These are phyloP conservation scores for Gasteruption jaculator DNA, from an alignment of 2,888 invertebrate species.

Conservation along the genomic window DNA sequence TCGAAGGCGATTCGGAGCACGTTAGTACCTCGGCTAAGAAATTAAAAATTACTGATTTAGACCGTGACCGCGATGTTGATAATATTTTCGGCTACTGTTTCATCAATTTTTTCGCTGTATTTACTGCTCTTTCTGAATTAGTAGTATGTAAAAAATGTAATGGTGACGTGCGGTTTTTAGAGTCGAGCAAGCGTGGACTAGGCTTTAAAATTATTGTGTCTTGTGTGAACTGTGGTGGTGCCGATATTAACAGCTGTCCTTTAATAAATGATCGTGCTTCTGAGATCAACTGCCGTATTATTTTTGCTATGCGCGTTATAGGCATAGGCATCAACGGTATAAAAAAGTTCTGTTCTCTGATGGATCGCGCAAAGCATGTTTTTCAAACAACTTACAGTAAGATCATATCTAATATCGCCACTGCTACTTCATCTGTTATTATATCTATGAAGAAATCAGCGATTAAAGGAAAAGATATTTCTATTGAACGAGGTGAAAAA, in stretches of 20 bases:
- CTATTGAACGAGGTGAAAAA: not conserved
- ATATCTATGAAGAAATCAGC: constrained; percentile 2
- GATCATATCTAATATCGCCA: constrained; percentile 1
- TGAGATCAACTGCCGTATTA: constrained; percentile 9
- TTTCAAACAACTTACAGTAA: not conserved
- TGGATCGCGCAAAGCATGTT: constrained; percentile 9
- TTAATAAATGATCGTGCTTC: constrained; percentile 2
- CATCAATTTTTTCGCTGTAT: constrained; percentile 2
- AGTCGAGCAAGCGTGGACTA: constrained; percentile 4
- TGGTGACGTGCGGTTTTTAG: not conserved
- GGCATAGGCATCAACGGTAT: constrained; percentile 10
- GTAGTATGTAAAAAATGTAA: constrained; percentile 3
- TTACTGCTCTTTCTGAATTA: not conserved
- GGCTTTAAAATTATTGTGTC: constrained; percentile 4
- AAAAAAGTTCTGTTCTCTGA: constrained; percentile 7
- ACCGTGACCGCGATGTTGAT: constrained; percentile 1
- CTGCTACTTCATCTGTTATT: constrained; percentile 2
- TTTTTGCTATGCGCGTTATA: constrained; percentile 9
- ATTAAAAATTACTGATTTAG: constrained; percentile 3
- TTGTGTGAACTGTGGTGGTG: not conserved
- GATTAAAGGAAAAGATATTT: not conserved
- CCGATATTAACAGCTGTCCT: not conserved
- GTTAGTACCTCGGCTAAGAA: constrained; percentile 4
- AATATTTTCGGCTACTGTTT: constrained; percentile 1
- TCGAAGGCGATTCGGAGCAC: constrained; percentile 3